Conservation (phyloP, 2,113 vertebrate species). For the Puntigrus tetrazona region DNA sequence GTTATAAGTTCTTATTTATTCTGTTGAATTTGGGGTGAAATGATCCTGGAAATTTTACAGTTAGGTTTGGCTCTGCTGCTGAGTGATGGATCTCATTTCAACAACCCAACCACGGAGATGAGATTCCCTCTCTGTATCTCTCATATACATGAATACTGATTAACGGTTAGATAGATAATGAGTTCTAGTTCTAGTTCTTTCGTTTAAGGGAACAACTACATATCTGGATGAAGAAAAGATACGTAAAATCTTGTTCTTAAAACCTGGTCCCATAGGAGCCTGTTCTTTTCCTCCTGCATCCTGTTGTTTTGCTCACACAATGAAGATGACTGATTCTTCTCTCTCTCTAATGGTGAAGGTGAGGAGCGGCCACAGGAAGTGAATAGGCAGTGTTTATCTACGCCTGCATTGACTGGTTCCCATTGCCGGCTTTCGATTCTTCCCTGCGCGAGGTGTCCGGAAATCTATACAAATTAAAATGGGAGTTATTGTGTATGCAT, state of each 20-base stretch:
- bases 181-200: conserved; percentile 3
- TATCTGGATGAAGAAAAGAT: not conserved
- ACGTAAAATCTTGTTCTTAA: not conserved
- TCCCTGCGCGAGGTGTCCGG: not conserved
- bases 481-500: conserved; percentile 28
- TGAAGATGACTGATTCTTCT: not conserved
- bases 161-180: not conserved
- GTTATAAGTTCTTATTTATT: not conserved
- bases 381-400: not conserved
- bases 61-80: not conserved
- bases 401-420: not conserved
- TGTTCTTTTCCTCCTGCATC: not conserved
- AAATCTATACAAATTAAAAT: conserved; percentile 55
- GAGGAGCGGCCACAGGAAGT: not conserved
- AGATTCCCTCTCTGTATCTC: not conserved
- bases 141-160: not conserved
- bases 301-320: conserved; percentile 13
- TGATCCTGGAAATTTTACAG: not conserved
- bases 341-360: conserved; percentile 8
- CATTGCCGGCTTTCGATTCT: conserved; percentile 35
- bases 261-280: not conserved
- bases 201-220: not conserved
- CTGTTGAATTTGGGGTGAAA: not conserved
- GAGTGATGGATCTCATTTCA: not conserved
- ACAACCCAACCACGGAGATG: not conserved